These are phyloP conservation scores for Rhopalosiphum nymphaeae DNA, from an alignment of 2,888 invertebrate species.

Conservation along the genomic window DNA sequence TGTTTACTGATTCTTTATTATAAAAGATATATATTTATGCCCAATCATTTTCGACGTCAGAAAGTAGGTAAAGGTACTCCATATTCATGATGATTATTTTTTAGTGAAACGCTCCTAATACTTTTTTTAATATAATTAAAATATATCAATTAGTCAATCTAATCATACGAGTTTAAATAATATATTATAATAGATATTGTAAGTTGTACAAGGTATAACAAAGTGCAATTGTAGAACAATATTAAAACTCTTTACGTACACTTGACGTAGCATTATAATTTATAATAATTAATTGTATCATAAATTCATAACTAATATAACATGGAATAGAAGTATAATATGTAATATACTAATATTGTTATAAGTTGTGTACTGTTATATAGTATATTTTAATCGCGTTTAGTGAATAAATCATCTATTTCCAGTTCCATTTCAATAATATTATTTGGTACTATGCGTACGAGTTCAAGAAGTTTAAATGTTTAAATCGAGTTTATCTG, in stretches of 20 bases:
- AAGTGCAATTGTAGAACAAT: background rate
- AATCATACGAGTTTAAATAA: background rate
- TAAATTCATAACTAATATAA: too few species aligned
- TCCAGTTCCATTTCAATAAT: background rate
- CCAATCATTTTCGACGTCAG: background rate
- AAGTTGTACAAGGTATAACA: background rate
- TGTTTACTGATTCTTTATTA: background rate
- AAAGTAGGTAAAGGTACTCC: background rate
- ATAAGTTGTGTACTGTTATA: background rate
- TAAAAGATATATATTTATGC: background rate
- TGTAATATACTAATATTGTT: too few species aligned
- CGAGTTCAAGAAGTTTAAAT: background rate
- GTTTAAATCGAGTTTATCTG: background rate
- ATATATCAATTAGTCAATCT: background rate
- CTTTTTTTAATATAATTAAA: background rate
- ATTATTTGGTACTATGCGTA: background rate
- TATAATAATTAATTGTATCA: background rate
- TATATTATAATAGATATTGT: background rate
- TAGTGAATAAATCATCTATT: background rate
- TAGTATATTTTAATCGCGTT: background rate
- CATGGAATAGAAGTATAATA: too few species aligned
- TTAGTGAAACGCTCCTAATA: background rate
- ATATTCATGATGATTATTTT: background rate
- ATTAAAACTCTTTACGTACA: background rate
- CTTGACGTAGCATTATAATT: background rate